Evolutionary conservation across 2,888 invertebrate genomes (phyloP).

Genomic region (Rotaria socialis): DNA sequence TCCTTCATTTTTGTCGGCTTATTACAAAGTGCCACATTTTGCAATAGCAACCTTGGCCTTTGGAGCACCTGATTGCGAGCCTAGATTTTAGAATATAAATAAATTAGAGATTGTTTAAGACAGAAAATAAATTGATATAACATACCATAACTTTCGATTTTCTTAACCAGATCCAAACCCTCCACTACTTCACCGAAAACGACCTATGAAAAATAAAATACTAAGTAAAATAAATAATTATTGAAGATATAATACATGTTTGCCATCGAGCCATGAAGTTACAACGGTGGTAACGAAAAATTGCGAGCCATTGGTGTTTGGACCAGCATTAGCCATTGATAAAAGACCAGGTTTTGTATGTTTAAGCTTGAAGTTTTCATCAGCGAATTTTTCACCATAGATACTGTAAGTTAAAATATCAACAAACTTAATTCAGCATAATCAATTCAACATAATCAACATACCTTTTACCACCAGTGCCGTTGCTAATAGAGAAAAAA

Average conservation of each 20-base stretch:
- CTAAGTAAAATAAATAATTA: neutral
- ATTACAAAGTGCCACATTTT: neutral
- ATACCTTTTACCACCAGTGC: conserved; percentile 45
- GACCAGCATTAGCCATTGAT: conserved; percentile 47
- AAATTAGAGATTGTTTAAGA: neutral
- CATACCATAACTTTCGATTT: conserved; percentile 10
- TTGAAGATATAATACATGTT: conserved; percentile 49
- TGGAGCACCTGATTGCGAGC: neutral
- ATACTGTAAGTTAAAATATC: neutral
- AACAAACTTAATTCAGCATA: neutral
- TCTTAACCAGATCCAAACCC: neutral
- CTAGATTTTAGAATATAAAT: neutral
- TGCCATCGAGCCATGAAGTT: conserved; percentile 50
- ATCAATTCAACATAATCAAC: neutral
- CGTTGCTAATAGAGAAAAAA: conserved; percentile 35
- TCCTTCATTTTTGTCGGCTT: neutral
- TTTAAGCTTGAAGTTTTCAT: conserved; percentile 47
- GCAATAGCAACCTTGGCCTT: neutral
- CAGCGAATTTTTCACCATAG: conserved; percentile 45
- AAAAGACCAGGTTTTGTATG: conserved; percentile 45
- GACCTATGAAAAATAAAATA: neutral
- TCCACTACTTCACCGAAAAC: conserved; percentile 28
- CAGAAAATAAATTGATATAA: neutral
- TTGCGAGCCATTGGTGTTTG: conserved; percentile 46
- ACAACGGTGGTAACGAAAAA: conserved; percentile 46